Conservation (phyloP, 1,140 invertebrate species). For the Mercenaria mercenaria region DNA sequence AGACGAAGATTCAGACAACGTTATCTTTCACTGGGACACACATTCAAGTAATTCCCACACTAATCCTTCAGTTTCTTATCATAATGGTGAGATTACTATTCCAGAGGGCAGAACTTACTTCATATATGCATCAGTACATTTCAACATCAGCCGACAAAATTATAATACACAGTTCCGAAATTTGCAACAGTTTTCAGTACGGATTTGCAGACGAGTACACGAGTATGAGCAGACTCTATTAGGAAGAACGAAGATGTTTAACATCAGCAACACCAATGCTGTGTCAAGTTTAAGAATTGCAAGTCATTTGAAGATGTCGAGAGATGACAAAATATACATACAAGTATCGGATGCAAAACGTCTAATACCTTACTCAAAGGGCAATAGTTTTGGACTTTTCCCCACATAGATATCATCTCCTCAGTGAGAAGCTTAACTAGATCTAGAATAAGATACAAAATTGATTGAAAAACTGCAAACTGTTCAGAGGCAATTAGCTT, state of each 20-base stretch:
- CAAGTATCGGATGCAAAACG: not conserved
- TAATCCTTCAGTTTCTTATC: not conserved
- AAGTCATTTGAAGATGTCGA: not conserved
- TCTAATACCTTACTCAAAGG: not conserved
- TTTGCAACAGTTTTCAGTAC: not conserved
- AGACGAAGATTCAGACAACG: not conserved
- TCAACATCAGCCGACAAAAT: not conserved
- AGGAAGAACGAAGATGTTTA: not conserved
- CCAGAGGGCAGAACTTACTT: not conserved
- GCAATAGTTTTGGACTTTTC: not conserved
- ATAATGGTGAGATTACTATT: not conserved
- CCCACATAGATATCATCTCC: too few relatives aligned
- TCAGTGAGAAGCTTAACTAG: too few relatives aligned
- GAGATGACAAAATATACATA: not conserved
- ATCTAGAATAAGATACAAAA: too few relatives aligned
- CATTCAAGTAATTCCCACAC: not conserved
- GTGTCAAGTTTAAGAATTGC: too few relatives aligned
- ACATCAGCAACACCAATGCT: not conserved
- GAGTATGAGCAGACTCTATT: not conserved
- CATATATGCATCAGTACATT: not conserved
- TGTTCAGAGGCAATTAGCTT: too few relatives aligned
- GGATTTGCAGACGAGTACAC: too few relatives aligned
- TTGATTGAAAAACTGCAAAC: too few relatives aligned
- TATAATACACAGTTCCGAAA: not conserved
- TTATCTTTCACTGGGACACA: not conserved